Conservation (phyloP, 2,888 invertebrate genomes). For the Chrysotoxum bicinctum region DNA sequence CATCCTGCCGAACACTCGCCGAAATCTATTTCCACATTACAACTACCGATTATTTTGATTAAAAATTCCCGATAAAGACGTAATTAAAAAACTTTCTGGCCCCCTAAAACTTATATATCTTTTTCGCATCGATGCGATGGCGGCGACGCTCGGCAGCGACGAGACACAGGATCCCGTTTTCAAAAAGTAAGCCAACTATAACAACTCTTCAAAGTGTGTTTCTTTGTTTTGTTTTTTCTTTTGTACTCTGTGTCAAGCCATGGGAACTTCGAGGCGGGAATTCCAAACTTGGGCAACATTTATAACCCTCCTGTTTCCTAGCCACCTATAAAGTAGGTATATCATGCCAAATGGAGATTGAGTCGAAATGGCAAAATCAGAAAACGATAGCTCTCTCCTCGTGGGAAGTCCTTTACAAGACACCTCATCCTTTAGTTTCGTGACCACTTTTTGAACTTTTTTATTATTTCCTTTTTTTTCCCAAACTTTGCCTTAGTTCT, state of each 20-base stretch:
- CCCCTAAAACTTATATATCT: constrained; percentile 21
- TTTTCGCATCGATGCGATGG: background rate
- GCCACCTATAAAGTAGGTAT: background rate
- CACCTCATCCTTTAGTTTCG: constrained; percentile 51
- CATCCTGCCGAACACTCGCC: background rate
- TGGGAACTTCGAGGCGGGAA: constrained; percentile 40
- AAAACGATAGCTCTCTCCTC: constrained; percentile 49
- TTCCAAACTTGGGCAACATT: constrained; percentile 40
- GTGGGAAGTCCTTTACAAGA: constrained; percentile 49
- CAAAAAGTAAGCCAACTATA: constrained; percentile 18
- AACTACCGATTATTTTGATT: constrained; percentile 66
- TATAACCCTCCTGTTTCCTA: background rate
- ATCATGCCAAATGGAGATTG: constrained; percentile 66
- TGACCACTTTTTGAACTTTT: constrained; percentile 36
- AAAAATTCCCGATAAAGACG: constrained; percentile 70
- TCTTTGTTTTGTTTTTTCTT: constrained; percentile 34
- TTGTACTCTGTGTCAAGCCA: constrained; percentile 28
- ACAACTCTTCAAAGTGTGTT: constrained; percentile 66
- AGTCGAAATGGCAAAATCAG: constrained; percentile 62
- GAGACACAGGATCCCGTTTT: constrained; percentile 24
- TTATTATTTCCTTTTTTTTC: background rate
- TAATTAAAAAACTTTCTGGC: constrained; percentile 68
- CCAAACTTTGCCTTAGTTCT: constrained; percentile 17
- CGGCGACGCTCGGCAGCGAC: constrained; percentile 2
- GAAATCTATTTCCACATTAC: constrained; percentile 31